Percentiles rank a stretch among this genome's conserved stretches.
These are phyloP conservation scores for Spodoptera litura DNA, from an alignment of 1,140 invertebrate genomes.

Conservation along the genomic window DNA sequence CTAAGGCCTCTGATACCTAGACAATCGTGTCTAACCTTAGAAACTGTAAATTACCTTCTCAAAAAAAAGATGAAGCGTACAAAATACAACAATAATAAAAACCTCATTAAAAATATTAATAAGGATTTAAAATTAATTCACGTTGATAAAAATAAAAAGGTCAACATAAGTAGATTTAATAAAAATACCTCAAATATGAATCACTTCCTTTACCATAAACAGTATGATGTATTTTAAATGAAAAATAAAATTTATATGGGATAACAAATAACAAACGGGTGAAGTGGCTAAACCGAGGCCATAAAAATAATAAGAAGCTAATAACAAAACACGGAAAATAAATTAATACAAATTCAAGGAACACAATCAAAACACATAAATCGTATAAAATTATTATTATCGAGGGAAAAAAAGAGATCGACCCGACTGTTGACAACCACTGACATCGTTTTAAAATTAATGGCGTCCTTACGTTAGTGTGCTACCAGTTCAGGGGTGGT, in stretches of 20 bases:
- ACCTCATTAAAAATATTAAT: neutral
- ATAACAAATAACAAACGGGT: slow-evolving; percentile 29
- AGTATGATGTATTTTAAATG: slow-evolving; percentile 29
- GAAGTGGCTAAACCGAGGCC: slow-evolving; percentile 32
- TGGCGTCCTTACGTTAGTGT: slow-evolving; percentile 73
- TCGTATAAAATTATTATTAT: slow-evolving; percentile 71
- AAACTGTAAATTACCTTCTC: neutral
- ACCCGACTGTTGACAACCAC: slow-evolving; percentile 77
- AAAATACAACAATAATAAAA: neutral
- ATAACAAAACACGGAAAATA: slow-evolving; percentile 46
- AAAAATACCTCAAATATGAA: slow-evolving; percentile 13
- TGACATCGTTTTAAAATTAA: slow-evolving; percentile 78
- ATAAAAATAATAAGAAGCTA: slow-evolving; percentile 45
- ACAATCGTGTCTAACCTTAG: too few species aligned
- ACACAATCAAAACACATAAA: slow-evolving; percentile 72
- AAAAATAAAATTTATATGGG: slow-evolving; percentile 39
- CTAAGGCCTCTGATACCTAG: too few species aligned
- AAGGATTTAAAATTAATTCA: too few species aligned
- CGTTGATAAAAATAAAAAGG: neutral
- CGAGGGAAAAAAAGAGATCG: slow-evolving; percentile 62
- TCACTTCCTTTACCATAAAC: slow-evolving; percentile 31
- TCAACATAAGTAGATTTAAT: neutral
- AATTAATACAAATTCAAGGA: slow-evolving; percentile 46
- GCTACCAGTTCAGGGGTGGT: slow-evolving; percentile 79
- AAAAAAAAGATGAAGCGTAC: neutral